These are phyloP conservation scores for Chelon labrosus DNA, from an alignment of 2,797 vertebrate species.

Conservation along the genomic window DNA sequence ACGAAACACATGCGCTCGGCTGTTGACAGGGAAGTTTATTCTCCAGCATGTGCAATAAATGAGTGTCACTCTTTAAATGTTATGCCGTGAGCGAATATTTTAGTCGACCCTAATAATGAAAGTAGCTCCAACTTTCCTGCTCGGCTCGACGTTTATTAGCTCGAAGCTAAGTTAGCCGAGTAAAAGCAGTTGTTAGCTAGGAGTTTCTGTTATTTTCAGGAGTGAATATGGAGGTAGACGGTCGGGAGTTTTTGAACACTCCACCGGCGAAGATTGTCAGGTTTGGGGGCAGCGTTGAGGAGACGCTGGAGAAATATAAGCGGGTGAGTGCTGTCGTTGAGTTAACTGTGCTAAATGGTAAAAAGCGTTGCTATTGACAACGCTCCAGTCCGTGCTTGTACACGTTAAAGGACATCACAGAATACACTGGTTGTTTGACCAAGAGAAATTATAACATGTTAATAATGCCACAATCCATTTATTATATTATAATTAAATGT, in stretches of 20 bases:
- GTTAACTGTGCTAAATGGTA: too few species aligned
- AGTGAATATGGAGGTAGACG: conserved; percentile 79
- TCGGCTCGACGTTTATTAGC: background rate
- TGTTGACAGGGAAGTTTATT: accelerated
- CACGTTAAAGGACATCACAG: too few species aligned
- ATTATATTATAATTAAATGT: too few species aligned
- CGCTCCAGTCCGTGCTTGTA: too few species aligned
- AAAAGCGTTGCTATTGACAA: too few species aligned
- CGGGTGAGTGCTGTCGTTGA: conserved; percentile 77
- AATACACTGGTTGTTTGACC: too few species aligned
- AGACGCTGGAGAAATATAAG: conserved; percentile 88
- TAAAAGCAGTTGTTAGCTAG: background rate
- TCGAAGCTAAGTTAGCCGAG: background rate
- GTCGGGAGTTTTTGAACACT: conserved; percentile 87
- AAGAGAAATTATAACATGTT: too few species aligned
- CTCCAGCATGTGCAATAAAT: background rate
- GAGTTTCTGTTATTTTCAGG: background rate
- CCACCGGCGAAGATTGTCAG: conserved; percentile 92
- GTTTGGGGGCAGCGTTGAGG: conserved; percentile 90
- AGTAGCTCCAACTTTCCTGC: accelerated
- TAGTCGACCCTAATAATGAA: background rate
- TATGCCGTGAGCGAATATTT: background rate
- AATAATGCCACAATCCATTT: too few species aligned
- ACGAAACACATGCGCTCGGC: background rate
- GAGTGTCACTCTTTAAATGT: background rate